Evolutionary conservation across 2,888 invertebrate species (phyloP).

Genomic region (Agrochola macilenta): DNA sequence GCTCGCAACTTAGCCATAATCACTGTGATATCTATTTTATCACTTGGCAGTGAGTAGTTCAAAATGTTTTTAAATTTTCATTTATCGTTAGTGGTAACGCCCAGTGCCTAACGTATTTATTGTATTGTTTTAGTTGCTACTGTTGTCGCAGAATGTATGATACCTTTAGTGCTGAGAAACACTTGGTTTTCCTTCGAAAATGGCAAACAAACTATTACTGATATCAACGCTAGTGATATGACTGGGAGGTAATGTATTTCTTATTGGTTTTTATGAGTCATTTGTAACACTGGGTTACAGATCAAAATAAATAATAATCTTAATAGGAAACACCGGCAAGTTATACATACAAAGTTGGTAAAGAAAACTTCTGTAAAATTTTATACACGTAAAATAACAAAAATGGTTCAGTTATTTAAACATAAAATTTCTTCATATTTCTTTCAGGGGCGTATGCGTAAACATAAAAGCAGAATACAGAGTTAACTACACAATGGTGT

Average conservation of each 20-base stretch:
- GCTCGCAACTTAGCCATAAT: slow-evolving; percentile 59
- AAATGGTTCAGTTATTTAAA: not conserved
- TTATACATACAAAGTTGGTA: not conserved
- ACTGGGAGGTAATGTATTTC: slow-evolving; percentile 87
- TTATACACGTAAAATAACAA: not conserved
- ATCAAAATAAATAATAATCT: not conserved
- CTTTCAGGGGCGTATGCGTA: slow-evolving; percentile 93
- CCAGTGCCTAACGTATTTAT: slow-evolving; percentile 72
- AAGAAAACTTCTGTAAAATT: too few relatives aligned
- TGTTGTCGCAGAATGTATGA: slow-evolving; percentile 91
- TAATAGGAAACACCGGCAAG: not conserved
- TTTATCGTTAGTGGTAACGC: slow-evolving; percentile 78
- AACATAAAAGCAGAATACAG: slow-evolving; percentile 93
- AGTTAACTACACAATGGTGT: slow-evolving; percentile 96
- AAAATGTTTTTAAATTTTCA: slow-evolving; percentile 44
- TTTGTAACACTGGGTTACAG: not conserved
- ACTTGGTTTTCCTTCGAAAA: slow-evolving; percentile 98
- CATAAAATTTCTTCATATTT: not conserved
- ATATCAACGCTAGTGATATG: slow-evolving; percentile 95
- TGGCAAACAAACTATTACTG: slow-evolving; percentile 95
- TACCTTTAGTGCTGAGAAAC: slow-evolving; percentile 95
- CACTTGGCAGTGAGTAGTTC: slow-evolving; percentile 70
- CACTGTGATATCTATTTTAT: slow-evolving; percentile 64
- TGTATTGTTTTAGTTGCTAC: slow-evolving; percentile 77
- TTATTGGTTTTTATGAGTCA: slow-evolving; percentile 19